Evolutionary conservation across 2,888 invertebrate genomes (phyloP), one percentile per base, ranked within the genome.

Genomic region (Diplolepis rosae): DNA sequence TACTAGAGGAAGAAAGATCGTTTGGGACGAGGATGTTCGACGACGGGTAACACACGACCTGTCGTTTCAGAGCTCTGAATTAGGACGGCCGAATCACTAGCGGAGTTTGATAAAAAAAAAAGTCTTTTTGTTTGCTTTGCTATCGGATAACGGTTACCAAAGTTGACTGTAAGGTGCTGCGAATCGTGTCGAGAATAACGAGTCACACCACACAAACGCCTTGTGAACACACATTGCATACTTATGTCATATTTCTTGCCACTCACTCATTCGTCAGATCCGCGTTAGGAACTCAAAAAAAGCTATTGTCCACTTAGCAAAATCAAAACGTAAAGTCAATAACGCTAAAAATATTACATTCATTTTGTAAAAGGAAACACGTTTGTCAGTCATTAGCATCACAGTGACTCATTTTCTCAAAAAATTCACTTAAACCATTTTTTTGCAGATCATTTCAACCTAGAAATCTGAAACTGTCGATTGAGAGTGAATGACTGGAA

Each of bases 111-210:
- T 32, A 18, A 56, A 6, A n/a, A 24, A 56, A 15, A 18, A n/a
- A 18, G 45, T 56, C 18, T 48, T 65, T 65, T 52, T 70, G 68
- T 75, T 75, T 68, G 68, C 68, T 73, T 73, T 73, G 30, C 35
- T 69, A 73, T 75, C 70, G 68, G 35, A 68, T 27, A 68, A 70
- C 50, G 54, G 73, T 68, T 65, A 66, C 51, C 42, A 68, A 66
- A 65, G 48, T 45, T 51, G 66, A 70, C 30, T 52, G 68, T 69
- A 70, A 68, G 70, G 69, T 66, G 70, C 70, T 72, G 51, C 24
- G 50, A 54, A 75, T 72, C 74, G 72, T 74, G 74, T 67, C 67
- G 65, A 28, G 68, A 74, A 74, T 74, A 30, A 48, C 24, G 66
- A 61, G 70, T 66, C 70, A 67, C 45, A 39, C 48, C 32, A 9